A percentile compares a stretch with the other conserved stretches of the same genome.
phyloP scores from a whole-genome alignment of 2,113 vertebrate genomes.

The Cyanistes caeruleus region DNA sequence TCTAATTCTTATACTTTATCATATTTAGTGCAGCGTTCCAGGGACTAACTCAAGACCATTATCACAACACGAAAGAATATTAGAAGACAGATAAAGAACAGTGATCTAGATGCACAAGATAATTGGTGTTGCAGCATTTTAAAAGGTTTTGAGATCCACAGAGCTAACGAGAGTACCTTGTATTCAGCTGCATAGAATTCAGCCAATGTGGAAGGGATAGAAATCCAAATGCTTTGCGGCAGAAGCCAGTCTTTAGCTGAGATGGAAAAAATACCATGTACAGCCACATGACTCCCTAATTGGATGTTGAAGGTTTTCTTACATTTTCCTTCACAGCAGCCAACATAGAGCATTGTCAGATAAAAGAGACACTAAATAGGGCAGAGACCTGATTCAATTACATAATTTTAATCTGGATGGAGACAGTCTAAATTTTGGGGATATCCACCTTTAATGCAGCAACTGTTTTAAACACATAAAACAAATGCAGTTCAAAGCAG shows the following conservation, averaged over 20 bases:
- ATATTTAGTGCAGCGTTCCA: background rate
- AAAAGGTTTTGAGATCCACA: background rate
- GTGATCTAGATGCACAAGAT: background rate
- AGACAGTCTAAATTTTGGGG: background rate
- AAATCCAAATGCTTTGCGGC: background rate
- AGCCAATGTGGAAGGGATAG: background rate
- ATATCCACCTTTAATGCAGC: background rate
- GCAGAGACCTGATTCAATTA: background rate
- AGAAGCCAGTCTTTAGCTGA: constrained; percentile 8
- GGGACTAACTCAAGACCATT: background rate
- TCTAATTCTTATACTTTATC: background rate
- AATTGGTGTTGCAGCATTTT: background rate
- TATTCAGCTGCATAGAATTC: background rate
- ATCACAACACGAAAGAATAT: background rate
- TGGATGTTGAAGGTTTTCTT: constrained; percentile 3
- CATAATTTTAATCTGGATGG: background rate
- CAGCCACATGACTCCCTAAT: background rate
- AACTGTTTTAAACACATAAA: constrained; percentile 23
- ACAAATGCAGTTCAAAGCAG: background rate
- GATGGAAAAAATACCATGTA: constrained; percentile 1
- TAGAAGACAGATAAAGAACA: background rate
- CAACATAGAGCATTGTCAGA: background rate
- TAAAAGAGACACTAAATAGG: constrained; percentile 7
- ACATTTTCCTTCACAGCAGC: constrained; percentile 31
- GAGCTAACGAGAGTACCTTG: background rate